Base-by-base conservation (phyloP, 2,113 vertebrate genomes). In the Strix aluco region DNA sequence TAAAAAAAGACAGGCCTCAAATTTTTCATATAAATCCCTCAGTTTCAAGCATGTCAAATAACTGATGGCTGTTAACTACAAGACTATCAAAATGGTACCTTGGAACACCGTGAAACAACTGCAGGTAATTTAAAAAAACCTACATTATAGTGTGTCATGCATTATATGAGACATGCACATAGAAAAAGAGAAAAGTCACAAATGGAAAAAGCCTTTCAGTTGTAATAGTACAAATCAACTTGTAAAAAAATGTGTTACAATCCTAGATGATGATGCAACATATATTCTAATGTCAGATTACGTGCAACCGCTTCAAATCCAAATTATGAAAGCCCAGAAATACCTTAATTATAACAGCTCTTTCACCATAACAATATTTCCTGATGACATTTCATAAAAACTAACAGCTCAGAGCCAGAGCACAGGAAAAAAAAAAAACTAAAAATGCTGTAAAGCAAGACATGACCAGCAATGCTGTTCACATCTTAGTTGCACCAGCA, bases 221-320 rank as follows among this genome's bases (percentile, higher is more conserved):
- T 23, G 10, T 27, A 70, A 4, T 70, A 62, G 9, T 58, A 78
- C 36, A 91, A 84, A 73, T 15, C 3, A 73, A 47, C 9, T 40
- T 67, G n/a, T 15, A 0, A 22, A 78, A 62, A 94, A 27, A 61
- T 1, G 13, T 20, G 13, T 70, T 52, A 73, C 13, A n/a, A 22
- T 47, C 36, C 55, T 62, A 46, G 63, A 67, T n/a, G n/a, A 61
- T 15, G 3, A 61, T 25, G 18, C 11, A 66, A 27, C 0, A 0
- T 36, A 42, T 30, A 81, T 66, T 87, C 55, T 58, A 78, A 47
- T 4, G 5, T 40, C 63, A 77, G 36, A 69, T 65, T 27, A 70
- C 1, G 11, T 19, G 14, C 36, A 94, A 73, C 57, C 30, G 25
- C 38, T 92, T 67, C 55, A 67, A 81, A 73, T 38, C 18, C n/a